Percentiles rank a stretch among this genome's conserved stretches.
phyloP scores from a whole-genome alignment of 2,113 vertebrate species.

The Epinephelus lanceolatus region DNA sequence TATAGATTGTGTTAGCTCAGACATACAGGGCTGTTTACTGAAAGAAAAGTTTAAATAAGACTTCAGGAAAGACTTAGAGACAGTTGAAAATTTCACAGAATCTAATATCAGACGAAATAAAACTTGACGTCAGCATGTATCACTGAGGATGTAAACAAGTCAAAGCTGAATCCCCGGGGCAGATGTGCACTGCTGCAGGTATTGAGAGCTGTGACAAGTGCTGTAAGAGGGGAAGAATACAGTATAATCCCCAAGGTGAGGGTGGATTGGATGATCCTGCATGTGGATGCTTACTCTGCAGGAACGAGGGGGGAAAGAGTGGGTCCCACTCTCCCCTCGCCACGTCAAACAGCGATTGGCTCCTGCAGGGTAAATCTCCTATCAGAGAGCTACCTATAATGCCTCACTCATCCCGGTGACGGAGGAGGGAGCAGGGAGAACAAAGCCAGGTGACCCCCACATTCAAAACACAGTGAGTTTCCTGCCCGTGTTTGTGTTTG shows the following conservation, averaged over 20 bases:
- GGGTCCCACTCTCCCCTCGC: conserved; percentile 65
- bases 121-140: conserved; percentile 5
- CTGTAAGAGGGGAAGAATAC: conserved; percentile 51
- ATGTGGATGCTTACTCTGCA: conserved; percentile 81
- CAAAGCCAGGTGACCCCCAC: conserved; percentile 76
- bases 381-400: conserved; percentile 64
- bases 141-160: conserved; percentile 34
- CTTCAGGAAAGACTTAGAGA: neutral
- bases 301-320: conserved; percentile 56
- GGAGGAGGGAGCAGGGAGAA: conserved; percentile 62
- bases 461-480: conserved; percentile 56
- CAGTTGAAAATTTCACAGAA: neutral
- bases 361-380: conserved; percentile 71
- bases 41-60: neutral
- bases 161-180: conserved; percentile 2
- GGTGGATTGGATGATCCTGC: conserved; percentile 70
- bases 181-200: conserved; percentile 56
- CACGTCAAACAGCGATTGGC: conserved; percentile 72
- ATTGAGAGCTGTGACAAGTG: conserved; percentile 34
- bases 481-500: conserved; percentile 9
- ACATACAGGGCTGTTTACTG: neutral
- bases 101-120: conserved; percentile 17
- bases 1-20: neutral
- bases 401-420: conserved; percentile 41
- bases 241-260: conserved; percentile 77